phyloP scores from a whole-genome alignment of 2,888 invertebrate species.

The Drosophila flavopinicola region DNA sequence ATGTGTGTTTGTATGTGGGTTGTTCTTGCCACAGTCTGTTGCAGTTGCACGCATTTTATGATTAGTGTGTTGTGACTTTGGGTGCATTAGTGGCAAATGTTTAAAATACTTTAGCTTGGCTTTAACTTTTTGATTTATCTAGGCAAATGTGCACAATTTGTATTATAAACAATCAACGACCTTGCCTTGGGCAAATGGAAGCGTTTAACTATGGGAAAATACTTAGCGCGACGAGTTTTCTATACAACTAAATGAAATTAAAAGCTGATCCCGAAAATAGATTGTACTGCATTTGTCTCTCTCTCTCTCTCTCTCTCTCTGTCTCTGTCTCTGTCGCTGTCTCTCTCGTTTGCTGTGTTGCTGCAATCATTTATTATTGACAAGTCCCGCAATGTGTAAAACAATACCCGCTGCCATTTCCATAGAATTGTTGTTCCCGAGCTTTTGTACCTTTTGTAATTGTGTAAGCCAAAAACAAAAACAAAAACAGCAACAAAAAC shows the following conservation, averaged over 20 bases:
- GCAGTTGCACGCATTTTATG: conserved; percentile 43
- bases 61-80: conserved; percentile 46
- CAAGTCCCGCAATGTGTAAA: conserved; percentile 41
- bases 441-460: conserved; percentile 48
- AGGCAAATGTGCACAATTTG: conserved; percentile 69
- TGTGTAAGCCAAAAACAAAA: conserved; percentile 38
- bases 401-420: conserved; percentile 53
- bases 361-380: conserved; percentile 64
- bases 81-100: conserved; percentile 21
- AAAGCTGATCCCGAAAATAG: conserved; percentile 8
- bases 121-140: conserved; percentile 61
- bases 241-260: conserved; percentile 5
- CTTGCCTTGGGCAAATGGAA: conserved; percentile 41
- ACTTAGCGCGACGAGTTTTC: conserved; percentile 23
- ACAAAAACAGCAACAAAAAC: neutral
- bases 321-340: neutral
- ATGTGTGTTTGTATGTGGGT: conserved; percentile 11
- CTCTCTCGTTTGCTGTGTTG: neutral
- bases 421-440: conserved; percentile 32
- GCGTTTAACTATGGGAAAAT: conserved; percentile 32
- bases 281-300: conserved; percentile 14
- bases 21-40: conserved; percentile 12
- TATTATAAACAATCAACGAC: conserved; percentile 39
- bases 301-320: neutral
- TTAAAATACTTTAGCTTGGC: conserved; percentile 25